Evolutionary conservation across 2,888 invertebrate genomes (phyloP).

Genomic region (Peribatodes rhomboidaria): DNA sequence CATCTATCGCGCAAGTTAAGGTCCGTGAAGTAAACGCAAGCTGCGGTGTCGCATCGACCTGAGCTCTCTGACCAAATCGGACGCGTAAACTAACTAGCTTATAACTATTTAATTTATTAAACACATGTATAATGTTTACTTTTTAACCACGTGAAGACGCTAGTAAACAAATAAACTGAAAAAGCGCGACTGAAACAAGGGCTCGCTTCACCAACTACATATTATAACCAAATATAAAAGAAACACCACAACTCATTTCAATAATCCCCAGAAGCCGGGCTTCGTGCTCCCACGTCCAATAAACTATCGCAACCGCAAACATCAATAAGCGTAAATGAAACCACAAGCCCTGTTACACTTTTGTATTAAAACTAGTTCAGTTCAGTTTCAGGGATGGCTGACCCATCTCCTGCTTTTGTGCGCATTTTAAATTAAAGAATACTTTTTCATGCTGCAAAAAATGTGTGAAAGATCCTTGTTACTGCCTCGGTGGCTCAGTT

Average conservation of each 20-base stretch:
- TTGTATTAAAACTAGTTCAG: constrained; percentile 28
- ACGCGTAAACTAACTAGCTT: no score
- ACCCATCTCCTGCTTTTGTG: background rate
- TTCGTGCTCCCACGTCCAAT: constrained; percentile 12
- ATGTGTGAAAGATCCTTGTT: background rate
- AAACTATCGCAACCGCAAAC: constrained; percentile 31
- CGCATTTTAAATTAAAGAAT: constrained; percentile 1
- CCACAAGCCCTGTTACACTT: constrained; percentile 27
- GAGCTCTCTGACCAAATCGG: no score
- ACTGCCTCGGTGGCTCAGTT: no score
- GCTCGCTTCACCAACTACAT: no score
- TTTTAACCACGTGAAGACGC: no score
- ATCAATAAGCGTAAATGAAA: constrained; percentile 34
- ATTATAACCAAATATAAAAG: background rate
- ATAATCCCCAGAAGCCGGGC: background rate
- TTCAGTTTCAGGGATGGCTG: constrained; percentile 2
- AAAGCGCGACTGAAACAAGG: no score
- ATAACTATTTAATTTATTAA: no score
- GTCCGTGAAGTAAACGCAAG: no score
- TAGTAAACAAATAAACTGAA: no score
- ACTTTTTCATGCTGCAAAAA: background rate
- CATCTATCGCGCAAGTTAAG: no score
- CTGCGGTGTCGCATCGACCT: no score
- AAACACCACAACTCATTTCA: constrained; percentile 1
- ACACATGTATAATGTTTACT: no score